These are phyloP conservation scores for Polymixis lichenea DNA, from an alignment of 2,888 invertebrate species.

Conservation along the genomic window DNA sequence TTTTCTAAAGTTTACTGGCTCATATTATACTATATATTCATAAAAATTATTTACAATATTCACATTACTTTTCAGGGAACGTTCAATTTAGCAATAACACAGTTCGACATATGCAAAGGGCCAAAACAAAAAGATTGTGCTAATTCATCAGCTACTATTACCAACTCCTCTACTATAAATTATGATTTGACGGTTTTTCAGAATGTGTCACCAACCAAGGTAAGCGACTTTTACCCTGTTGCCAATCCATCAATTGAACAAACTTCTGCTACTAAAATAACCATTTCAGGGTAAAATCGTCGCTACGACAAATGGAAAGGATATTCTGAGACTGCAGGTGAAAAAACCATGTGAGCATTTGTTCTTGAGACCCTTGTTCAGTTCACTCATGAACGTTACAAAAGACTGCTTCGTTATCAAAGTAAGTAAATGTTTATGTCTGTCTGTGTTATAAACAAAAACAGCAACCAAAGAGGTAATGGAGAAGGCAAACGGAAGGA, in stretches of 20 bases:
- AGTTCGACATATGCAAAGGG: slow-evolving; percentile 41
- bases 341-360: slow-evolving; percentile 83
- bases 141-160: slow-evolving; percentile 33
- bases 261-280: slow-evolving; percentile 14
- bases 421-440: slow-evolving; percentile 27
- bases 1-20: neutral
- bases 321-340: slow-evolving; percentile 79
- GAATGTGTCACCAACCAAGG: slow-evolving; percentile 68
- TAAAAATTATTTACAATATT: neutral
- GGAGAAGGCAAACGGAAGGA: too few relatives aligned
- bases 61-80: slow-evolving; percentile 40
- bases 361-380: slow-evolving; percentile 78
- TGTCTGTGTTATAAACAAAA: neutral
- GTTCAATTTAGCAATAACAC: slow-evolving; percentile 42
- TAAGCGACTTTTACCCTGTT: slow-evolving; percentile 34
- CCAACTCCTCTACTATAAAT: slow-evolving; percentile 46
- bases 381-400: slow-evolving; percentile 73
- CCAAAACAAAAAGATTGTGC: slow-evolving; percentile 55
- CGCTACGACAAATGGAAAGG: slow-evolving; percentile 75
- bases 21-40: neutral
- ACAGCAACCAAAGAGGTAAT: neutral
- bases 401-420: slow-evolving; percentile 72
- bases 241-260: neutral
- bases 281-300: slow-evolving; percentile 78
- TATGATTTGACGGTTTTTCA: slow-evolving; percentile 62